These are phyloP conservation scores for Halocynthia aurantium DNA, from an alignment of 23 tunicate genomes.

Conservation along the genomic window DNA sequence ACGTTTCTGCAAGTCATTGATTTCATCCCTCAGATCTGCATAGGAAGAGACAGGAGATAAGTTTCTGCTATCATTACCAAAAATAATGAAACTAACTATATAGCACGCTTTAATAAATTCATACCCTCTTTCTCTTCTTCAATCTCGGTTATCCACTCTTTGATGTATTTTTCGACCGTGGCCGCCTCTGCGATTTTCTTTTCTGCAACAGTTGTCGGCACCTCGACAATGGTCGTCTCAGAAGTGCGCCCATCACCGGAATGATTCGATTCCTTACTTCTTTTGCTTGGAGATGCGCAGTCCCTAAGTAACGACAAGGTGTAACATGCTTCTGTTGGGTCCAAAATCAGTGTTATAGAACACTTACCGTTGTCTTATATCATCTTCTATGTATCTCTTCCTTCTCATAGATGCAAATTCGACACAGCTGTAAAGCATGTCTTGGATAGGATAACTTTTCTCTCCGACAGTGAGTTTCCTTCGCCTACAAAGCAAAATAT, in stretches of 20 bases:
- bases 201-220: neutral
- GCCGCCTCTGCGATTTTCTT: conserved; percentile 5
- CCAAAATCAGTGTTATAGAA: no score
- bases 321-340: no score
- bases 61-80: no score
- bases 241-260: no score
- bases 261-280: conserved; percentile 18
- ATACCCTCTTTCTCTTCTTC: conserved; percentile 30
- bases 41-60: neutral
- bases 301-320: conserved; percentile 7
- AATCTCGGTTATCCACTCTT: conserved; percentile 20
- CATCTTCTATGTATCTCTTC: neutral
- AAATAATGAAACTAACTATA: no score
- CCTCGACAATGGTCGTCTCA: no score
- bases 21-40: conserved; percentile 17
- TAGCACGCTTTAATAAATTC: neutral
- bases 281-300: conserved; percentile 32
- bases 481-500: neutral
- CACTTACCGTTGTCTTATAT: neutral
- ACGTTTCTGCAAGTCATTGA: conserved; percentile 4
- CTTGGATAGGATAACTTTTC: conserved; percentile 8
- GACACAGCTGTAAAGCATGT: conserved; percentile 24
- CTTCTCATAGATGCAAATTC: conserved; percentile 23
- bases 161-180: conserved; percentile 17
- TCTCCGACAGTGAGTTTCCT: neutral